Evolutionary conservation across 2,797 vertebrate genomes (phyloP), one percentile per base, ranked within the genome.

Genomic region (Melanotaenia maccullochi): DNA sequence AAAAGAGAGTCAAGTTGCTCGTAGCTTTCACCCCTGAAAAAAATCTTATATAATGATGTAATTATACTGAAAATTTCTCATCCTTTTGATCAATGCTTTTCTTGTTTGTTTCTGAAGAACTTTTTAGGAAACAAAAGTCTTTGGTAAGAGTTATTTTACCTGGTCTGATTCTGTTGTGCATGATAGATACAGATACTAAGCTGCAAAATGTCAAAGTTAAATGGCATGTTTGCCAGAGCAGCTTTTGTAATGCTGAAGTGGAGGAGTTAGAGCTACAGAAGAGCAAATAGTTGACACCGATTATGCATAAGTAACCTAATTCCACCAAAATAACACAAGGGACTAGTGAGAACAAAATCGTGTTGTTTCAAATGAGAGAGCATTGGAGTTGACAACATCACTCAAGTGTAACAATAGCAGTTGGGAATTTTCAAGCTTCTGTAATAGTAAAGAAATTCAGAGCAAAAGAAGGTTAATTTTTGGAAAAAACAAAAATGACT

Each of bases 1-100:
- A 60, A 58, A 24, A 28, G 60, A 71, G 56, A 9, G 66, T 40
- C 42, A 66, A 72, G 60, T 73, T 75, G 22, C 63, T 36, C 20
- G 6, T 22, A 9, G 9, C 68, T 76, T 49, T 32, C 24, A 76
- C 65, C 35, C 22, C 5, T 20, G 9, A 3, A 71, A 44, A 24
- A 32, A 59, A 38, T 68, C 8, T 9, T 9, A 49, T 30, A 20
- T 67, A 2, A 36, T 33, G 1, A 1, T 51, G 13, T 28, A 58
- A 66, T 60, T 28, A 36, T 36, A 11, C n/a, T 4, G 13, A 72
- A 42, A 25, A 57, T 33, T 20, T n/a, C 18, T 7, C 32, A 36
- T 12, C 22, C 13, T 56, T 72, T 57, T 64, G 16, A 11, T 55
- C 20, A 16, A 9, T 40, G 35, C 47, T 28, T 16, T 4, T 30